Conservation (phyloP, 2,113 vertebrate genomes). For the Dipodomys ordii region DNA sequence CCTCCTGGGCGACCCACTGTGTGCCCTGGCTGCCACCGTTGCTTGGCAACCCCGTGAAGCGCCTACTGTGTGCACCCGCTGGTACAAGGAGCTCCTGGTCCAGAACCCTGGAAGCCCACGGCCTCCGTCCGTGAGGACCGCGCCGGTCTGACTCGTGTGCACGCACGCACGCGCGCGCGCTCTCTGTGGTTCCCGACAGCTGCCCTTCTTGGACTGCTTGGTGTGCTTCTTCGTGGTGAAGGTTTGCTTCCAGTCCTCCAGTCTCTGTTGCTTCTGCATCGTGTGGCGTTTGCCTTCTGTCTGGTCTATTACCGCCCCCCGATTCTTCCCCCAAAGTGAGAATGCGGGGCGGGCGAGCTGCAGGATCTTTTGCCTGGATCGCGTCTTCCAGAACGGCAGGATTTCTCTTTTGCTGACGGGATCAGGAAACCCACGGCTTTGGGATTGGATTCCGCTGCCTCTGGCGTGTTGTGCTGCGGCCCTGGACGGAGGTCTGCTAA, state of each 20-base stretch:
- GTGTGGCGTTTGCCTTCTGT: conserved; percentile 29
- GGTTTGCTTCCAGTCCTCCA: neutral
- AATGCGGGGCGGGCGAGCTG: neutral
- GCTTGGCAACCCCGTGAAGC: conserved; percentile 76
- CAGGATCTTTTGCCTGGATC: neutral
- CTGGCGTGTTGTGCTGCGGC: neutral
- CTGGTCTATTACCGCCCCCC: neutral
- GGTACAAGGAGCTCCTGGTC: too few species aligned
- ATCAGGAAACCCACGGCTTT: neutral
- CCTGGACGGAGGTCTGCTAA: neutral
- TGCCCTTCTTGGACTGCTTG: conserved; percentile 54
- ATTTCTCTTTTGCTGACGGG: neutral
- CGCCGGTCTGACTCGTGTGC: too few species aligned
- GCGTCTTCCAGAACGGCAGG: neutral
- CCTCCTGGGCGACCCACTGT: conserved; percentile 46
- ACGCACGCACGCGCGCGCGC: neutral
- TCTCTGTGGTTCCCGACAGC: conserved; percentile 51
- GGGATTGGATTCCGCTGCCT: neutral
- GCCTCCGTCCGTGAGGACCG: too few species aligned
- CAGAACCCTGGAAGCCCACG: too few species aligned
- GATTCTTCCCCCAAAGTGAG: neutral
- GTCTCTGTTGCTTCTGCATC: neutral
- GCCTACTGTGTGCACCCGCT: conserved; percentile 75
- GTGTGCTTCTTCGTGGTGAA: neutral
- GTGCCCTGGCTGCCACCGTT: conserved; percentile 56